phyloP scores from a whole-genome alignment of 2,888 invertebrate species.

The Agonopterix arenella region DNA sequence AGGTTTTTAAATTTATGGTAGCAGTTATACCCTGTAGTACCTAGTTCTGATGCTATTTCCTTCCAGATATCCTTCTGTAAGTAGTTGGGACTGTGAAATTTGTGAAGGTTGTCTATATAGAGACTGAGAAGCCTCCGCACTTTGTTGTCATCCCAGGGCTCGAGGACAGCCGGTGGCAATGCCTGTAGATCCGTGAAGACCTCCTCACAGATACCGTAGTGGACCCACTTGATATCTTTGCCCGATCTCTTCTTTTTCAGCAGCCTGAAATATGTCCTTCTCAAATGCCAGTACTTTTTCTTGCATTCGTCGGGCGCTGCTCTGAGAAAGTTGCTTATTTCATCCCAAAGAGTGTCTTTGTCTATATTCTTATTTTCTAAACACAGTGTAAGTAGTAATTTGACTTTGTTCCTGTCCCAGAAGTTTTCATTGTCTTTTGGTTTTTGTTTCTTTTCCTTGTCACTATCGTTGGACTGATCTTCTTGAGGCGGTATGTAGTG shows the following conservation, averaged over 20 bases:
- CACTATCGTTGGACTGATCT: conserved; percentile 23
- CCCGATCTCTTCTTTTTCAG: conserved; percentile 57
- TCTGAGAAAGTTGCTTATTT: conserved; percentile 45
- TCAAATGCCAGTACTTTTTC: conserved; percentile 54
- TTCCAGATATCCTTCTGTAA: conserved; percentile 65
- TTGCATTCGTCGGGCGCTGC: conserved; percentile 51
- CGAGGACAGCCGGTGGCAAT: conserved; percentile 38
- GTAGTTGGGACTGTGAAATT: conserved; percentile 43
- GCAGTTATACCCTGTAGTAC: conserved; percentile 58
- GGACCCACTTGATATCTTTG: conserved; percentile 63
- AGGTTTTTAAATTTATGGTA: conserved; percentile 66
- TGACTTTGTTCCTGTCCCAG: conserved; percentile 60
- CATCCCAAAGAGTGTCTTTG: conserved; percentile 48
- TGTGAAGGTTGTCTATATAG: conserved; percentile 54
- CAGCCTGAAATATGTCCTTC: conserved; percentile 57
- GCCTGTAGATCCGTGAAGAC: conserved; percentile 58
- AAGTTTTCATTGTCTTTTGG: conserved; percentile 42
- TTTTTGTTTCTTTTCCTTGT: conserved; percentile 23
- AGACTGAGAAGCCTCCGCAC: conserved; percentile 45
- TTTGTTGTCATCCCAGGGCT: conserved; percentile 61
- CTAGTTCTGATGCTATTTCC: conserved; percentile 50
- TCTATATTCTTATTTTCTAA: conserved; percentile 35
- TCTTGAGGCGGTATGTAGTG: conserved; percentile 40
- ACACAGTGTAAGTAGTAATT: conserved; percentile 48
- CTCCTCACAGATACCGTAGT: conserved; percentile 56